phyloP scores from a whole-genome alignment of 2,113 vertebrate genomes.

The Ceyx margarethae region DNA sequence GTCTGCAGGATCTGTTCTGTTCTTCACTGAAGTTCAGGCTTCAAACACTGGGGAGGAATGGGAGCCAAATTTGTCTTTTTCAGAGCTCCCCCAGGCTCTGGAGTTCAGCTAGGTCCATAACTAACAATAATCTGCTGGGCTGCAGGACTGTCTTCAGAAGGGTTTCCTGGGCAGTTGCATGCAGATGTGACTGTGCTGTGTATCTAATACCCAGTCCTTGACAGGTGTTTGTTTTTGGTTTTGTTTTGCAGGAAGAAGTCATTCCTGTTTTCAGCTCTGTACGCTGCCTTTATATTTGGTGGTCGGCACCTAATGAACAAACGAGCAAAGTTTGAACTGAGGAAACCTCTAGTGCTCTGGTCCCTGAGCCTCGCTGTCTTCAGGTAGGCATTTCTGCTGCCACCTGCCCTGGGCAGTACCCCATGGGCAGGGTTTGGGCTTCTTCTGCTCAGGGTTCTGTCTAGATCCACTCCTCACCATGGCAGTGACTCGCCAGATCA shows the following conservation, averaged over 20 bases:
- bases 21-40: background rate
- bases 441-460: background rate
- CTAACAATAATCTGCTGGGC: rapidly evolving
- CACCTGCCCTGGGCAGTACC: background rate
- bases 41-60: background rate
- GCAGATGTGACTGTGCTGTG: background rate
- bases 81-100: background rate
- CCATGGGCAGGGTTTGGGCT: background rate
- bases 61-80: background rate
- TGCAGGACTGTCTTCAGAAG: background rate
- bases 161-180: background rate
- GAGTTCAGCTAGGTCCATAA: background rate
- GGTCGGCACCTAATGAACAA: conserved; percentile 98
- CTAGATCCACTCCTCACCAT: background rate
- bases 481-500: background rate
- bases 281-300: conserved; percentile 95
- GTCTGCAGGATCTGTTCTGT: background rate
- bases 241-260: conserved; percentile 94
- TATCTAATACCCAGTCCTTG: background rate
- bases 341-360: conserved; percentile 97
- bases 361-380: conserved; percentile 95
- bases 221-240: conserved; percentile 4
- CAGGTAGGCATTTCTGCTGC: conserved; percentile 78
- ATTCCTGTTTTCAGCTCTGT: conserved; percentile 95
- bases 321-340: conserved; percentile 96